A percentile compares a stretch with the other conserved stretches of the same genome.
Evolutionary conservation across 64 coral and sea anemone genomes (phyloP).

Genomic region (Dendrophyllia cribrosa): DNA sequence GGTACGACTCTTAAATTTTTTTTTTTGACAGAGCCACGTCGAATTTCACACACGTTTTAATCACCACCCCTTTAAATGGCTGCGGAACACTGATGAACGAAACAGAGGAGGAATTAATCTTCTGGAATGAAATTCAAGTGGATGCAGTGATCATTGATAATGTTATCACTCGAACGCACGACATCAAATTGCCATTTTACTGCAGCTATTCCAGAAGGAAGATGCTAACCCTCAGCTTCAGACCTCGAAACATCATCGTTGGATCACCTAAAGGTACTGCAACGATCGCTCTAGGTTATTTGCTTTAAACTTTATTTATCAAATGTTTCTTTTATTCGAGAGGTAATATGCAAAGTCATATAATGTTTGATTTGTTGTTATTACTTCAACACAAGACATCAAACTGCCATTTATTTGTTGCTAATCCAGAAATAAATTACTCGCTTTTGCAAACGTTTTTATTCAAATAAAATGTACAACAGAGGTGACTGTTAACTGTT

Average conservation of each 20-base stretch:
- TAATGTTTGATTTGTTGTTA: too few relatives aligned
- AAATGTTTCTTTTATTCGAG: too few relatives aligned
- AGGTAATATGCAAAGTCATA: too few relatives aligned
- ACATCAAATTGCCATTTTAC: slow-evolving; percentile 70
- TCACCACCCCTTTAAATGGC: slow-evolving; percentile 53
- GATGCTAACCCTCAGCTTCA: not conserved
- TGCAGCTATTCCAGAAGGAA: slow-evolving; percentile 56
- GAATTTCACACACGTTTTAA: slow-evolving; percentile 54
- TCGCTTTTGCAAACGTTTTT: too few relatives aligned
- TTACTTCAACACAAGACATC: too few relatives aligned
- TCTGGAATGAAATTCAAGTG: slow-evolving; percentile 64
- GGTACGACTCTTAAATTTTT: too few relatives aligned
- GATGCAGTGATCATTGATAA: slow-evolving; percentile 18
- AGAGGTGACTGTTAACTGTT: too few relatives aligned
- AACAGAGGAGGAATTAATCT: slow-evolving; percentile 43
- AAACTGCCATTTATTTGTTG: too few relatives aligned
- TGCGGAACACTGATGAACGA: slow-evolving; percentile 77
- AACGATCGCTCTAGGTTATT: not conserved
- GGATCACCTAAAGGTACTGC: not conserved
- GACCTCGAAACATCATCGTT: not conserved
- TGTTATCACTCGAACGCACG: slow-evolving; percentile 62
- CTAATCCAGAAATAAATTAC: too few relatives aligned
- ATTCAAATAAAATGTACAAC: too few relatives aligned
- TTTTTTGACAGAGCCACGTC: not conserved
- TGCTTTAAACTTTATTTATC: not conserved